These are phyloP conservation scores for Varanus komodoensis DNA, from an alignment of 2,113 vertebrate species.

Conservation along the genomic window DNA sequence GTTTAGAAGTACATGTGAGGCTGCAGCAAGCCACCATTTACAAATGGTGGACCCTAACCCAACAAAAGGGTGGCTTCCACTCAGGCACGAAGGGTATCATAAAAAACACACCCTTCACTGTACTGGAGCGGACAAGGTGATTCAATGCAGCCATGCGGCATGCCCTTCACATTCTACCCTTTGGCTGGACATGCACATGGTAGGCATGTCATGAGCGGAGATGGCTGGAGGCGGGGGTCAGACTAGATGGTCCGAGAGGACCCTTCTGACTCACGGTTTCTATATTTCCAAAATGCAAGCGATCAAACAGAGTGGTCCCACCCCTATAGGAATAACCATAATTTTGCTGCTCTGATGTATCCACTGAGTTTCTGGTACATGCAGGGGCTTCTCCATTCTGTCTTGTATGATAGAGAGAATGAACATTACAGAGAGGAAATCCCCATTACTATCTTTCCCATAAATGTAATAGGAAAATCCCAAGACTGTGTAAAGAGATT, in stretches of 20 bases:
- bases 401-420: neutral
- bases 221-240: too few species aligned
- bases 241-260: too few species aligned
- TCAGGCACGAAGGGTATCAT: too few species aligned
- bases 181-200: too few species aligned
- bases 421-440: neutral
- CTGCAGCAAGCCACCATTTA: neutral
- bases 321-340: neutral
- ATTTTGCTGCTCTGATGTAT: neutral
- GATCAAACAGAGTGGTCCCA: neutral
- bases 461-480: neutral
- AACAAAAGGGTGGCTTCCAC: too few species aligned
- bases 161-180: neutral
- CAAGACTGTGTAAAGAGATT: neutral
- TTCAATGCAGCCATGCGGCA: neutral
- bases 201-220: too few species aligned
- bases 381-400: neutral
- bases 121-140: neutral
- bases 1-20: neutral
- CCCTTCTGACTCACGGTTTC: too few species aligned
- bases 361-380: neutral
- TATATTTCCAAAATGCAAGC: neutral
- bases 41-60: neutral
- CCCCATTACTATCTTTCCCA: neutral
- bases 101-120: neutral